Evolutionary conservation across 2,797 vertebrate species (phyloP).

Genomic region (Trichosurus vulpecula): DNA sequence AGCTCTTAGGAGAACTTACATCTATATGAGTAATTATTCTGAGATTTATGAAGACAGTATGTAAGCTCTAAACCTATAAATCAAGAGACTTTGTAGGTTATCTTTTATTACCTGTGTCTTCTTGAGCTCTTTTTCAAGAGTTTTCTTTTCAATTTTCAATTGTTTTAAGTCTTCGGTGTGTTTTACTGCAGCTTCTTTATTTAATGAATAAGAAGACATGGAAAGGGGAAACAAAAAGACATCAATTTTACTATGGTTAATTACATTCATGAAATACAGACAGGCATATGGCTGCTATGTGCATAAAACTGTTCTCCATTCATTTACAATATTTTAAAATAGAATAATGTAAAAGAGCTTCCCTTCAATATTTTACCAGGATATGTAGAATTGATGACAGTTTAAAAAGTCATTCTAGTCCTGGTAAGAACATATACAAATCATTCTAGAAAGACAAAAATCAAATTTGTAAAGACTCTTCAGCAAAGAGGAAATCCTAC

Average conservation of each 20-base stretch:
- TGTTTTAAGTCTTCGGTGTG: constrained; percentile 88
- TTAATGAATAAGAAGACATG: constrained; percentile 39
- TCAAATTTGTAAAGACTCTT: neutral
- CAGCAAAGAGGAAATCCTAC: neutral
- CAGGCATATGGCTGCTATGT: neutral
- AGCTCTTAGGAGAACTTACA: neutral
- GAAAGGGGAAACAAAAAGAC: constrained; percentile 11
- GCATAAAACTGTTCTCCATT: neutral
- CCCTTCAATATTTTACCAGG: neutral
- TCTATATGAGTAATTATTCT: fast-evolving
- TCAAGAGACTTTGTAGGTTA: neutral
- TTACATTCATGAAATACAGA: neutral
- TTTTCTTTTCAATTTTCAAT: constrained; percentile 89
- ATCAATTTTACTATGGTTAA: constrained; percentile 1
- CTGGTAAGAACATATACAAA: neutral
- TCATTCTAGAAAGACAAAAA: neutral
- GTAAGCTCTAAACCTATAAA: neutral
- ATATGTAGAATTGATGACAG: neutral
- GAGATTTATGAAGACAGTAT: too few relatives aligned
- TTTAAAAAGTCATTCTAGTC: neutral
- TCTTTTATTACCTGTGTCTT: constrained; percentile 85
- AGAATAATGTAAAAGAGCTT: neutral
- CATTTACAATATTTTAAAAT: constrained; percentile 21
- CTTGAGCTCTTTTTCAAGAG: constrained; percentile 90
- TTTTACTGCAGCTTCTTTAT: constrained; percentile 87